Evolutionary conservation across 2,888 invertebrate genomes (phyloP), one percentile per base, ranked within the genome.

Genomic region (Coleophora flavipennella): DNA sequence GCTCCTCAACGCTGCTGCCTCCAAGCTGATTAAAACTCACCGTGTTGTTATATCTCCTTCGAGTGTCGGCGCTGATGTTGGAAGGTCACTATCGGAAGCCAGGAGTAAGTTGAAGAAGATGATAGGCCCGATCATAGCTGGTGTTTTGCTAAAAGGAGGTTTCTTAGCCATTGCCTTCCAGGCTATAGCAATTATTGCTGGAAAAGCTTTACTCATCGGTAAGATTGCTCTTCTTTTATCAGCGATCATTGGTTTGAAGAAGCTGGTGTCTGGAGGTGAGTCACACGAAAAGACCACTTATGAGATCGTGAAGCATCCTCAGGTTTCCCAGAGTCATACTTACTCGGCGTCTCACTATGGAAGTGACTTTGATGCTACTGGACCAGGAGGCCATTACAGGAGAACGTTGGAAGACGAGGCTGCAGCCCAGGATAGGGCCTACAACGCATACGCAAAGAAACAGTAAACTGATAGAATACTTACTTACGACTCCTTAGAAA

Each of bases 251-350:
- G 94, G 92, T 0, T 76, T 94, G 39, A 94, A 94, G 83, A 93
- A 93, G 57, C 78, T 94, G 27, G 88, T 94, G 25, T 88, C 89
- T 6, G 72, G 80, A 13, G 85, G 86, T 36, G 91, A 90, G 46
- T 88, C 89, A 12, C 88, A 90, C 43, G 92, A 93, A 57, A 92
- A 92, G 69, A 93, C 93, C 0, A 93, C 93, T 4, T 91, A 93
- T 51, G 94, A 94, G 74, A 93, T 94, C 51, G 91, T 94, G 39
- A 94, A 94, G 67, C 91, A 93, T 71, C 94, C 94, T n/a, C 91
- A 92, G 59, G 89, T 93, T 39, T 90, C 90, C 36, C 91, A 92
- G 63, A 89, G 89, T 53, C 92, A 93, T 61, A 89, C 91, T 4
- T 93, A 93, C 60, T 91, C 92, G 1, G 86, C 90, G 4, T 87